Evolutionary conservation across 1,140 invertebrate genomes (phyloP), one percentile per base, ranked within the genome.

Genomic region (Ectropis grisescens): DNA sequence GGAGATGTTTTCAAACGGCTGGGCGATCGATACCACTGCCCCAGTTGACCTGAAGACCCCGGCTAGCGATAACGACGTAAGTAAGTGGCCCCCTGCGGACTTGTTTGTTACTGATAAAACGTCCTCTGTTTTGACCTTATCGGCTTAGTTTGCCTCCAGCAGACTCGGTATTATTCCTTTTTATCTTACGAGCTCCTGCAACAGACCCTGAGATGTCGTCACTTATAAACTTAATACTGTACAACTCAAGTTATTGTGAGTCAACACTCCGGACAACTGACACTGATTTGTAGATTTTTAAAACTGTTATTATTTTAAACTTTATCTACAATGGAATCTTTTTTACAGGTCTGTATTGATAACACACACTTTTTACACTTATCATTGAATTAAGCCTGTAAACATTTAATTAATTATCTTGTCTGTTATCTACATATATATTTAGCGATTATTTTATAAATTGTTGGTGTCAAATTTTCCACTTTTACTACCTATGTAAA

Each of bases 21-120:
- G 75, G 75, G 68, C 75, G 39, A 76, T 72, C 41, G 75, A 80
- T 48, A 80, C 75, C 11, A 39, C 64, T 16, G 53, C 59, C 43
- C 69, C 72, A 16, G 56, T 69, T 75, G 75, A 80, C 62, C 71
- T 59, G 42, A 54, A 60, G 41, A 56, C 37, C 33, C 39, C 16
- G 16, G 6, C 58, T 11, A 57, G 30, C 24, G 71, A 80, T 75
- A 80, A 71, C 41, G 69, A 74, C 46, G 75, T 80, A 76, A 76
- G 71, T 75, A 51, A 76, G 71, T 75, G 52, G 52, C 58, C 75
- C 74, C 74, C 75, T 67, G 75, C 61, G 52, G 44, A 59, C 47
- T 75, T 69, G 64, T 79, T 79, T 78, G 58, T 70, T 45, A 28
- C 22, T 40, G 59, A 71, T 71, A 67, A 60, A 31, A 38, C 44